Percentiles rank a stretch among this genome's conserved stretches.
phyloP scores from a whole-genome alignment of 1,140 invertebrate genomes.

The Idris sp. region DNA sequence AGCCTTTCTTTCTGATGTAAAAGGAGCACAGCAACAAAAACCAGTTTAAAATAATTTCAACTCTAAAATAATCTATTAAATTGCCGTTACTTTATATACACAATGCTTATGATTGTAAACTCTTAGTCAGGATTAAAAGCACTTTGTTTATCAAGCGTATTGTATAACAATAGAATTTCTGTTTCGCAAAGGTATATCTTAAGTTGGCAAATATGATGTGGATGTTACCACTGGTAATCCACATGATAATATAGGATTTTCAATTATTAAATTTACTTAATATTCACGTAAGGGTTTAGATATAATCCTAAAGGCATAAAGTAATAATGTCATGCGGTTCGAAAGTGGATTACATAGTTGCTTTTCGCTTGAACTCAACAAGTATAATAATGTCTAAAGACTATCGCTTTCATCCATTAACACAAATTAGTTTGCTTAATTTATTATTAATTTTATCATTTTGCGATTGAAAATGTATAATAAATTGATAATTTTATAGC shows the following conservation, averaged over 20 bases:
- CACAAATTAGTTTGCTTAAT: no score
- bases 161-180: no score
- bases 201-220: background rate
- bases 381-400: constrained; percentile 11
- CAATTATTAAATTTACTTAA: constrained; percentile 21
- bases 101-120: no score
- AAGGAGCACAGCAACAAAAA: no score
- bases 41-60: no score
- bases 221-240: background rate
- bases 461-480: no score
- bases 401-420: constrained; percentile 10
- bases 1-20: constrained; percentile 49
- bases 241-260: background rate
- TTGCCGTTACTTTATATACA: no score
- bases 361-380: constrained; percentile 25
- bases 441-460: constrained; percentile 12
- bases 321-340: constrained; percentile 28
- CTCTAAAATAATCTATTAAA: no score
- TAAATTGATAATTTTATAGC: no score
- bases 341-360: constrained; percentile 35
- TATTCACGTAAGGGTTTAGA: constrained; percentile 24
- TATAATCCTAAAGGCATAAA: constrained; percentile 31
- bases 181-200: background rate
- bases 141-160: no score
- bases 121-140: no score